Evolutionary conservation across 2,888 invertebrate species (phyloP).

Genomic region (Pandemis cinnamomeana): DNA sequence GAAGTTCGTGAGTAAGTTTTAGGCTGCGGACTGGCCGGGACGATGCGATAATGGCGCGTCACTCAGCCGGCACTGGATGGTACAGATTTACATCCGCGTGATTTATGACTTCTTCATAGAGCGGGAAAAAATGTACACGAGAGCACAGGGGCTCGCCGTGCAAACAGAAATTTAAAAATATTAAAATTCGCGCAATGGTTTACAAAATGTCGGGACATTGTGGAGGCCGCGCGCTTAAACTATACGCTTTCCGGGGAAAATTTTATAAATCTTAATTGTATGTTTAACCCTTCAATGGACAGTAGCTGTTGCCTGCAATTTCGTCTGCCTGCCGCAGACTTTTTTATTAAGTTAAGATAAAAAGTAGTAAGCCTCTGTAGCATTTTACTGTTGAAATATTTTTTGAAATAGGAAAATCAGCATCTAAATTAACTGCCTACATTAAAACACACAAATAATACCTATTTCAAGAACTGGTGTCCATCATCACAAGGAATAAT

Average conservation of each 20-base stretch:
- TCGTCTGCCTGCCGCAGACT: too few relatives aligned
- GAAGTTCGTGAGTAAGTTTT: slow-evolving; percentile 66
- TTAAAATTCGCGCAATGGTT: background rate
- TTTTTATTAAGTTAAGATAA: too few relatives aligned
- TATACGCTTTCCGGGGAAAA: background rate
- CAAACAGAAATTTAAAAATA: slow-evolving; percentile 15
- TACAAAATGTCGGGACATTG: slow-evolving; percentile 3
- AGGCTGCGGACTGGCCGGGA: slow-evolving; percentile 60
- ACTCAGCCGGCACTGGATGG: slow-evolving; percentile 80
- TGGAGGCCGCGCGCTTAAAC: background rate
- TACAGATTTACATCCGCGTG: slow-evolving; percentile 83
- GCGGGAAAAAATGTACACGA: slow-evolving; percentile 77
- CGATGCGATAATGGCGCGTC: slow-evolving; percentile 81
- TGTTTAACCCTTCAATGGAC: too few relatives aligned
- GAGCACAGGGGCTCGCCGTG: slow-evolving; percentile 57
- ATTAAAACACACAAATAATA: too few relatives aligned
- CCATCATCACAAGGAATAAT: too few relatives aligned
- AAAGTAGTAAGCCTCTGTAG: too few relatives aligned
- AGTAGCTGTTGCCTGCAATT: too few relatives aligned
- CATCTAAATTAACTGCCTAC: too few relatives aligned
- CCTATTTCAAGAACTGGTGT: too few relatives aligned
- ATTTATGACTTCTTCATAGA: slow-evolving; percentile 84
- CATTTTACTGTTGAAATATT: too few relatives aligned
- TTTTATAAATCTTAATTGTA: too few relatives aligned
- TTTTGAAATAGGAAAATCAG: too few relatives aligned